Conservation (phyloP, 2,888 invertebrate species). For the Caenorhabditis sp. region DNA sequence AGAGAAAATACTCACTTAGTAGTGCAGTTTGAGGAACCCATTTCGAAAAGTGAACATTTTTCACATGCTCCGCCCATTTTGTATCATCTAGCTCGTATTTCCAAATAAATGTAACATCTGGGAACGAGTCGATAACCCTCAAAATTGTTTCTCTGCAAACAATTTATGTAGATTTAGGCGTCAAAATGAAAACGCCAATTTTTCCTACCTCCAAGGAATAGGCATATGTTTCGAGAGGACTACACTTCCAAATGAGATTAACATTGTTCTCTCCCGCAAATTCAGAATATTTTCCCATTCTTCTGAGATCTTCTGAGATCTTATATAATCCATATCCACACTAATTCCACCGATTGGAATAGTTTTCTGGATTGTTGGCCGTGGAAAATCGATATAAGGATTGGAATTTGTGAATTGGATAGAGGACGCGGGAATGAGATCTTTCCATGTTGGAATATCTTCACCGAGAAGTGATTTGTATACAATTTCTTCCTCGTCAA, state of each 20-base stretch:
- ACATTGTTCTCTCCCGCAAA: conserved; percentile 6
- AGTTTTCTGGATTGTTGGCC: conserved; percentile 37
- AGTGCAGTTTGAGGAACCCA: conserved; percentile 38
- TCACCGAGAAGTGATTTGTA: neutral
- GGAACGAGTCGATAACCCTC: conserved; percentile 6
- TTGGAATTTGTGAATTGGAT: conserved; percentile 37
- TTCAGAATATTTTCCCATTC: conserved; percentile 11
- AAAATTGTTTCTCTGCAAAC: conserved; percentile 12
- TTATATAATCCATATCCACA: conserved; percentile 5
- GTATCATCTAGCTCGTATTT: conserved; percentile 36
- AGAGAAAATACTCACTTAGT: conserved; percentile 13
- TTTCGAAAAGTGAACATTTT: conserved; percentile 24
- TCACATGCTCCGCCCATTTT: conserved; percentile 10
- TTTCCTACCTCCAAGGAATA: conserved; percentile 15
- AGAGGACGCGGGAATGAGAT: conserved; percentile 2
- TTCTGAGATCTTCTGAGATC: neutral
- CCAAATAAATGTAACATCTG: conserved; percentile 41
- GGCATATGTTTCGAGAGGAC: conserved; percentile 22
- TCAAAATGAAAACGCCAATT: too few species aligned
- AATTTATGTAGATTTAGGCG: too few species aligned
- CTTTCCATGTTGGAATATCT: neutral
- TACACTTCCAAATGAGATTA: conserved; percentile 31
- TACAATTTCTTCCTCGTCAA: conserved; percentile 5
- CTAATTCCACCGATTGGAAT: conserved; percentile 38
- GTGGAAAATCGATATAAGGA: conserved; percentile 41